Conservation (phyloP, 2,113 vertebrate species). For the Macheiramphus alcinus region DNA sequence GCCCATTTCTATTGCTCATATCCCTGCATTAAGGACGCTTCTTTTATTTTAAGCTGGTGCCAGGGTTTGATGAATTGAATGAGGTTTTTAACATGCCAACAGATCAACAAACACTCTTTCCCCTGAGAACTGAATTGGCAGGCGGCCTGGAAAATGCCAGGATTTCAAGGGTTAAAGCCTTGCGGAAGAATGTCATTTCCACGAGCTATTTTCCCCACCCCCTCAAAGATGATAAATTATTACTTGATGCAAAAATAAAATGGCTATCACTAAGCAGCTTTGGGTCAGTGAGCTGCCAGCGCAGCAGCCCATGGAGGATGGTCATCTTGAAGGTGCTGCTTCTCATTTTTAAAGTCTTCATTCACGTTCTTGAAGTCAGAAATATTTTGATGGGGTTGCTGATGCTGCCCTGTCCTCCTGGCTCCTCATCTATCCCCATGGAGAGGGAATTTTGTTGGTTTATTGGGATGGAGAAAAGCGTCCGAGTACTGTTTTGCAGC, state of each 20-base stretch:
- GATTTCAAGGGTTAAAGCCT: slow-evolving; percentile 26
- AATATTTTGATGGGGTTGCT: not conserved
- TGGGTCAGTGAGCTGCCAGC: not conserved
- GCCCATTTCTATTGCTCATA: accelerated
- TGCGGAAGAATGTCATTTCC: slow-evolving; percentile 52
- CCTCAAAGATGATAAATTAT: slow-evolving; percentile 22
- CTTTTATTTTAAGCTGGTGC: not conserved
- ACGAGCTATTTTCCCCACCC: not conserved
- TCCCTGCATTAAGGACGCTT: not conserved
- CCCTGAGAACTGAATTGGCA: not conserved
- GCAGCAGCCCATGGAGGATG: not conserved
- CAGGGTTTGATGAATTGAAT: not conserved
- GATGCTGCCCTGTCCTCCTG: not conserved
- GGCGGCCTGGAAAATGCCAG: slow-evolving; percentile 20
- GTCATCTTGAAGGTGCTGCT: not conserved
- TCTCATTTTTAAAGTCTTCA: not conserved
- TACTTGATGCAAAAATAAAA: not conserved
- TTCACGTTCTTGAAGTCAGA: not conserved
- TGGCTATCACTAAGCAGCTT: not conserved
- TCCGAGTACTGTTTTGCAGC: accelerated
- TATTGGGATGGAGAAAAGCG: not conserved
- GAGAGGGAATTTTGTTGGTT: not conserved
- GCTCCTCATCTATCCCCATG: accelerated
- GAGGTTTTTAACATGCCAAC: not conserved
- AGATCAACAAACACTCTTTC: not conserved